Evolutionary conservation across 2,888 invertebrate species (phyloP).

Genomic region (Drosophila ustulata): DNA sequence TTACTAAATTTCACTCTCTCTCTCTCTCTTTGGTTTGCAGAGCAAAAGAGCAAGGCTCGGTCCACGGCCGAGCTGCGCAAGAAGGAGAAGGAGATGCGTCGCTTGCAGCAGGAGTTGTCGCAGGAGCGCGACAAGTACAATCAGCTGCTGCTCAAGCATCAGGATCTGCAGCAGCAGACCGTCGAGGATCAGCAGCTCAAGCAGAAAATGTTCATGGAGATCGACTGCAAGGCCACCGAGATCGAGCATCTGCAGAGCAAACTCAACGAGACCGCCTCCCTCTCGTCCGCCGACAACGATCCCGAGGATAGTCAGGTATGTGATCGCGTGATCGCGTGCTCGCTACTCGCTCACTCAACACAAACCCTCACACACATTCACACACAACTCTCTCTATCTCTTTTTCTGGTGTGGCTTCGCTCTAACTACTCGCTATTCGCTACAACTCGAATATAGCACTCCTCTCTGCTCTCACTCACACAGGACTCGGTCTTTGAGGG

Average conservation of each 20-base stretch:
- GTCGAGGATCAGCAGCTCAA: conserved; percentile 90
- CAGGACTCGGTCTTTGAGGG: conserved; percentile 95
- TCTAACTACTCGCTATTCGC: conserved; percentile 22
- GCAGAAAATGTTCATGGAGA: conserved; percentile 96
- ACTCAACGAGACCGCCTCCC: conserved; percentile 94
- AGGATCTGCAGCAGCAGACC: conserved; percentile 93
- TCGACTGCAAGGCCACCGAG: conserved; percentile 98
- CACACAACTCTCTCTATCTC: conserved; percentile 7
- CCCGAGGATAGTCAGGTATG: conserved; percentile 88
- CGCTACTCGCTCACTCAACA: neutral
- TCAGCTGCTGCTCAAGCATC: conserved; percentile 93
- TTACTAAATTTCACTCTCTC: neutral
- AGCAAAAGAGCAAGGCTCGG: conserved; percentile 92
- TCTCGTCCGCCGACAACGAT: conserved; percentile 95
- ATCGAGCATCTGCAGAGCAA: conserved; percentile 96
- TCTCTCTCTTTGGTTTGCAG: conserved; percentile 39
- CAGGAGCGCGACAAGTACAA: conserved; percentile 97
- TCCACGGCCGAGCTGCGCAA: conserved; percentile 92
- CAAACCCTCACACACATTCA: conserved; percentile 18
- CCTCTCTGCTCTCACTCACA: conserved; percentile 77
- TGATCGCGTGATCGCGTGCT: neutral
- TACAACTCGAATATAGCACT: conserved; percentile 67
- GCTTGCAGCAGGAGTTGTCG: conserved; percentile 96
- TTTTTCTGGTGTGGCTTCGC: conserved; percentile 9
- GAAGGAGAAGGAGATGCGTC: conserved; percentile 97